These are phyloP conservation scores for Brotula barbata DNA, from an alignment of 2,797 vertebrate species.

Conservation along the genomic window DNA sequence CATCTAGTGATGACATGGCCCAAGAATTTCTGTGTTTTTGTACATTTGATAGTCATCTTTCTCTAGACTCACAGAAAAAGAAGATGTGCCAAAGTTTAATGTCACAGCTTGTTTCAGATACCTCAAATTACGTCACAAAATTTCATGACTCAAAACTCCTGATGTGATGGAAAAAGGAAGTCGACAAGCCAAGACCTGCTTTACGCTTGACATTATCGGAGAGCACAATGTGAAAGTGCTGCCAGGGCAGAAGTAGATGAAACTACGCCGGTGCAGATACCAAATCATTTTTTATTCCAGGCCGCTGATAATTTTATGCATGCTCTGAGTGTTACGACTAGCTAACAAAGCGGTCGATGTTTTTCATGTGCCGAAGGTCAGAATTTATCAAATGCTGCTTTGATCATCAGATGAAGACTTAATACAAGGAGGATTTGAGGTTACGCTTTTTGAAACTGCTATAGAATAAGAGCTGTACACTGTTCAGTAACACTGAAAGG, in stretches of 20 bases:
- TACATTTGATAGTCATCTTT: too few relatives aligned
- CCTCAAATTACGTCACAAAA: slow-evolving; percentile 10
- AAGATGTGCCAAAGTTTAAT: slow-evolving; percentile 19
- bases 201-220: background rate
- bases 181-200: slow-evolving; percentile 30
- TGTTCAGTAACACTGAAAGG: too few relatives aligned
- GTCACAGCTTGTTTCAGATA: slow-evolving; percentile 9
- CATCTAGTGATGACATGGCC: too few relatives aligned
- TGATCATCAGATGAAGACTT: background rate
- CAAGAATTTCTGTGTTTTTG: too few relatives aligned
- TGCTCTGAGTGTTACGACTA: too few relatives aligned
- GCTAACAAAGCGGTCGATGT: too few relatives aligned
- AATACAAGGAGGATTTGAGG: background rate
- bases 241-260: background rate
- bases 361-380: background rate
- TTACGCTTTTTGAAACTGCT: slow-evolving; percentile 11
- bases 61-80: background rate
- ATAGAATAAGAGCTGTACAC: background rate
- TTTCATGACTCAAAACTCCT: slow-evolving; percentile 1
- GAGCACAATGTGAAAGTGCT: too few relatives aligned
- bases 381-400: background rate
- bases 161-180: slow-evolving; percentile 23
- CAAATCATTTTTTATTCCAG: too few relatives aligned
- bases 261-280: background rate
- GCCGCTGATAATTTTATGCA: too few relatives aligned